Evolutionary conservation across 1,140 invertebrate species (phyloP).

Genomic region (Pseudomyrmex cubaensis): DNA sequence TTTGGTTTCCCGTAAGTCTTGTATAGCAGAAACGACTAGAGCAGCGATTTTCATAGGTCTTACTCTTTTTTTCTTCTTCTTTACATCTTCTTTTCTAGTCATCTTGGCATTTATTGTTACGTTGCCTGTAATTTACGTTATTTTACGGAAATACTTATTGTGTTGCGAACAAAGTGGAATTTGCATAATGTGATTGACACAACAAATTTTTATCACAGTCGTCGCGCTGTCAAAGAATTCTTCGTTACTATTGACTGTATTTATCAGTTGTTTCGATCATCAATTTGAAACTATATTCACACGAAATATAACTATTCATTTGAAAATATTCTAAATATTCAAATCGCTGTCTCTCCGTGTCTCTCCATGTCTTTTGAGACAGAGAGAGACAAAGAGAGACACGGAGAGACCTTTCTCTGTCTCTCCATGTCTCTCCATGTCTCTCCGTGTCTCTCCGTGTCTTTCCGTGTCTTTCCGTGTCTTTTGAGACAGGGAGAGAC

Average conservation of each 20-base stretch:
- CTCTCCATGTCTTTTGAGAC: too few relatives aligned
- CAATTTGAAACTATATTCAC: slow-evolving; percentile 25
- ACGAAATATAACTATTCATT: neutral
- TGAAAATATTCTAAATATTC: too few relatives aligned
- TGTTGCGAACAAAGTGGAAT: neutral
- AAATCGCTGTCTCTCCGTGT: too few relatives aligned
- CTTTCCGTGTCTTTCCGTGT: too few relatives aligned
- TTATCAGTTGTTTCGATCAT: slow-evolving; percentile 53
- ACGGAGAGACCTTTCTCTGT: too few relatives aligned
- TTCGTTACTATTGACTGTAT: neutral
- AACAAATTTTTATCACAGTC: slow-evolving; percentile 31
- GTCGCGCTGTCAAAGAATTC: neutral
- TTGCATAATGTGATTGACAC: slow-evolving; percentile 12
- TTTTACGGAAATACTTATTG: slow-evolving; percentile 9
- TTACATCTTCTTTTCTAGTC: slow-evolving; percentile 2
- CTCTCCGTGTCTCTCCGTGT: too few relatives aligned
- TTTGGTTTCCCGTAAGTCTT: slow-evolving; percentile 76
- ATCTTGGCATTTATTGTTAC: slow-evolving; percentile 24
- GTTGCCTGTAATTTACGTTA: slow-evolving; percentile 6
- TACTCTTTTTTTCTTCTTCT: slow-evolving; percentile 31
- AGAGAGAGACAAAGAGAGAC: too few relatives aligned
- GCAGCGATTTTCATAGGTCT: slow-evolving; percentile 77
- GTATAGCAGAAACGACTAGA: slow-evolving; percentile 78
- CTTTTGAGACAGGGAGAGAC: too few relatives aligned
- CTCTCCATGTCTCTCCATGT: too few relatives aligned